phyloP scores from a whole-genome alignment of 2,113 vertebrate genomes.

The Plecturocebus donacophilus region DNA sequence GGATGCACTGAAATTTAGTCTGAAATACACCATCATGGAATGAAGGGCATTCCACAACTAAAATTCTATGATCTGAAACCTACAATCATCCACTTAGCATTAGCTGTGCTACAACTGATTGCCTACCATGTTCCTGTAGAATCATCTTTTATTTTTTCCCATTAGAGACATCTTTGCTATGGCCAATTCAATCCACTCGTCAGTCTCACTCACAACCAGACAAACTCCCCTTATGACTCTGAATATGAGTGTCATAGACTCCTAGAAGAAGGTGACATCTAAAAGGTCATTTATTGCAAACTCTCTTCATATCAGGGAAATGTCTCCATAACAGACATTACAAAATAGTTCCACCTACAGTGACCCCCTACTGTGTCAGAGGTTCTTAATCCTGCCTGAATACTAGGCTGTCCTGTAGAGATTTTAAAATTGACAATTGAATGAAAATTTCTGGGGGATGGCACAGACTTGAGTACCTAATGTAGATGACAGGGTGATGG shows the following conservation, averaged over 20 bases:
- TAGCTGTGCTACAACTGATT: neutral
- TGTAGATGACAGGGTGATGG: too few species aligned
- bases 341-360: neutral
- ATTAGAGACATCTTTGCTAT: neutral
- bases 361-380: neutral
- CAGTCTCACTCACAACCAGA: neutral
- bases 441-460: neutral
- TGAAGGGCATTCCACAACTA: neutral
- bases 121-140: neutral
- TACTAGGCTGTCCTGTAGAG: neutral
- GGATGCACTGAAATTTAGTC: neutral
- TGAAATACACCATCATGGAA: neutral
- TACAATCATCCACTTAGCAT: neutral
- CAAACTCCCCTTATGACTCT: neutral
- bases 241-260: neutral
- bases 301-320: neutral
- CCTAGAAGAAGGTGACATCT: neutral
- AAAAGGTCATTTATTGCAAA: neutral
- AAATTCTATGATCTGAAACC: neutral
- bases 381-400: neutral
- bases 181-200: neutral
- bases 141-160: constrained; percentile 26
- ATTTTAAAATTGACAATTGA: neutral
- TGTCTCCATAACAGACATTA: neutral
- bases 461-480: neutral